Percentiles rank a stretch among this genome's conserved stretches.
Evolutionary conservation across 1,140 invertebrate genomes (phyloP).

Genomic region (Marisa cornuarietis): DNA sequence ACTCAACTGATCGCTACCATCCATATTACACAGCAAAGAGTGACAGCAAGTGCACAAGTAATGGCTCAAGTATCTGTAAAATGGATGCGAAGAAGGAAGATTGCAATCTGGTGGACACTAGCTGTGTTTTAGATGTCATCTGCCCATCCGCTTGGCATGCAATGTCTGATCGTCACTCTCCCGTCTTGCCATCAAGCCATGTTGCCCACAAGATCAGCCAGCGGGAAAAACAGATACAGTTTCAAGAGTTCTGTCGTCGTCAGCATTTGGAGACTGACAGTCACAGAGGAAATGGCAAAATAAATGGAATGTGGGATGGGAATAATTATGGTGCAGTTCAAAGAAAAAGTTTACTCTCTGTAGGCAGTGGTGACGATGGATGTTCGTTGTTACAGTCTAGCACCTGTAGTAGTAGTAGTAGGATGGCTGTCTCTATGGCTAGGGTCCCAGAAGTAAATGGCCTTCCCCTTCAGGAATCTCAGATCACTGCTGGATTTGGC

Average conservation of each 20-base stretch:
- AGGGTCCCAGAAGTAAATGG: background rate
- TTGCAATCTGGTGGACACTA: slow-evolving; percentile 28
- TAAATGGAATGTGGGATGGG: background rate
- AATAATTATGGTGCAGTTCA: too few relatives aligned
- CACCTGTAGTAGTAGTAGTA: too few relatives aligned
- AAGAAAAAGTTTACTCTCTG: background rate
- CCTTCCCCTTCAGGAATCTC: background rate
- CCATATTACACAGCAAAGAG: background rate
- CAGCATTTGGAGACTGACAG: slow-evolving; percentile 34
- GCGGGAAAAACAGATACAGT: slow-evolving; percentile 49
- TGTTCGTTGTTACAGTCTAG: background rate
- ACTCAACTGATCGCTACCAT: background rate
- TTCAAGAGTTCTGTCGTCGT: slow-evolving; percentile 46
- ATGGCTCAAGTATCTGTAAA: background rate
- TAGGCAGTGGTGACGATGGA: background rate
- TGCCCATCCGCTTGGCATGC: slow-evolving; percentile 56
- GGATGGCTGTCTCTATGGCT: background rate
- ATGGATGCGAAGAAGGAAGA: slow-evolving; percentile 18
- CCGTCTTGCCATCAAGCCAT: slow-evolving; percentile 54
- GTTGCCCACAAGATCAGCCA: slow-evolving; percentile 50
- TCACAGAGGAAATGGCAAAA: background rate
- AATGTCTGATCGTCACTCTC: slow-evolving; percentile 49
- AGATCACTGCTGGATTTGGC: background rate
- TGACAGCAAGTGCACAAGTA: background rate
- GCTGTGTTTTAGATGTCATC: slow-evolving; percentile 23